Percentiles rank a stretch among this genome's conserved stretches.
Conservation (phyloP, 2,113 vertebrate genomes). For the Tragelaphus scriptus region DNA sequence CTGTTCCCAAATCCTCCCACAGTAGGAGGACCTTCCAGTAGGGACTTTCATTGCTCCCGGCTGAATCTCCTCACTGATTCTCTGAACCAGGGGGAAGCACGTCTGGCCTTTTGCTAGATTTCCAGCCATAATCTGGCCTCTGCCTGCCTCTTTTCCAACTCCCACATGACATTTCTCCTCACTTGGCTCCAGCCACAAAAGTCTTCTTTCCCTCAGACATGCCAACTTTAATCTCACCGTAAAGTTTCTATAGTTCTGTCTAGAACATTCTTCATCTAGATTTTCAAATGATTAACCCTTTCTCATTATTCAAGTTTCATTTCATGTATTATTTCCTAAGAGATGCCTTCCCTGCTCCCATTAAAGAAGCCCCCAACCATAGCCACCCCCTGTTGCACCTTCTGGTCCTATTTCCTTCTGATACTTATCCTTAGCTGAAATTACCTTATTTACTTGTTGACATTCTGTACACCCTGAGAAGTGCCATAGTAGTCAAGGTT, state of each 20-base stretch:
- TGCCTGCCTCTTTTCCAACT: background rate
- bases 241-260: background rate
- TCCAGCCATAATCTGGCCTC: background rate
- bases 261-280: background rate
- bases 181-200: background rate
- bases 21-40: background rate
- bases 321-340: background rate
- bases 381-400: background rate
- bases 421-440: background rate
- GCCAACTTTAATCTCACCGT: background rate
- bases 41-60: background rate
- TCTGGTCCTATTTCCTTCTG: background rate
- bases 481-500: background rate
- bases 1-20: background rate
- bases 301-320: background rate
- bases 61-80: background rate
- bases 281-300: conserved; percentile 4
- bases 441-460: background rate
- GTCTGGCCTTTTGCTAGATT: background rate
- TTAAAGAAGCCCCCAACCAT: background rate
- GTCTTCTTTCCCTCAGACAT: background rate
- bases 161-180: background rate
- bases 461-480: background rate
- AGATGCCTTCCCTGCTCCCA: background rate
- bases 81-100: background rate